These are phyloP conservation scores for Hydrophis major DNA, from an alignment of 2,797 vertebrate species.

Conservation along the genomic window DNA sequence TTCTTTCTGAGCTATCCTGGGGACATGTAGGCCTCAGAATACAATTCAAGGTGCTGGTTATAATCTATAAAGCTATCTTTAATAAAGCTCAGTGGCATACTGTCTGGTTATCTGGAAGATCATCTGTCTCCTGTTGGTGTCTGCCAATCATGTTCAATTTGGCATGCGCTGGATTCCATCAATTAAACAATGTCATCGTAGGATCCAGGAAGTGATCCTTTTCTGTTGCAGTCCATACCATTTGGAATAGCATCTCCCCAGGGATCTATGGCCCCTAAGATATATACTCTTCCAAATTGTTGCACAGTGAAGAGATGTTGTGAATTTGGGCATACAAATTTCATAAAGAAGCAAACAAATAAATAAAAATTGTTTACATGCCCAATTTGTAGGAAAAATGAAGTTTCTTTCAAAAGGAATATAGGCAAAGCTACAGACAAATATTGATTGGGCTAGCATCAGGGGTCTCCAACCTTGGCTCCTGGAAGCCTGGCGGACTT, in stretches of 20 bases:
- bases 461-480: too few relatives aligned
- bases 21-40: not conserved
- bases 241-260: not conserved
- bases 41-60: not conserved
- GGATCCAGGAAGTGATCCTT: not conserved
- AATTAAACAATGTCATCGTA: not conserved
- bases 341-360: not conserved
- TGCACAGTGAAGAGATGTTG: not conserved
- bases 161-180: not conserved
- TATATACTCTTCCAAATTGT: not conserved
- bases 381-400: slow-evolving; percentile 26
- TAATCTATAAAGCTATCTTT: not conserved
- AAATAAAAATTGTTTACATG: not conserved
- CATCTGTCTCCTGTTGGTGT: not conserved
- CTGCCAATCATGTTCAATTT: not conserved
- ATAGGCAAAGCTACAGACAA: slow-evolving; percentile 11
- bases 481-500: too few relatives aligned
- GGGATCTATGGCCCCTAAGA: not conserved
- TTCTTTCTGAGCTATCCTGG: not conserved
- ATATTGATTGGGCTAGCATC: not conserved
- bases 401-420: slow-evolving; percentile 54
- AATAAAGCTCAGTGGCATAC: not conserved
- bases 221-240: not conserved
- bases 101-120: not conserved
- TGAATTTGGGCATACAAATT: not conserved